These are phyloP conservation scores for Acleris laterana DNA, from an alignment of 2,888 invertebrate species.

Conservation along the genomic window DNA sequence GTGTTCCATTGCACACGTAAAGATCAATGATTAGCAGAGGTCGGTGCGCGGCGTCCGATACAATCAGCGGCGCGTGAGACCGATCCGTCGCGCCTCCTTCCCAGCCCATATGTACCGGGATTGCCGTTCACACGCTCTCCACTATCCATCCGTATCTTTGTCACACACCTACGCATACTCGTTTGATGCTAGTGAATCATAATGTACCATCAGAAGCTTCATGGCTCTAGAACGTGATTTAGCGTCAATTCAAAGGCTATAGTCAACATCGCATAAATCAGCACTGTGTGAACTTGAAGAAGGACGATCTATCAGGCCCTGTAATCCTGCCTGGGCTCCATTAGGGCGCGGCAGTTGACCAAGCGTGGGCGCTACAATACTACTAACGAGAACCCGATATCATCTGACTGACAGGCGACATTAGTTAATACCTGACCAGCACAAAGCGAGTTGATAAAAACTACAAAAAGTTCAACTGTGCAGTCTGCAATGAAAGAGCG, in stretches of 20 bases:
- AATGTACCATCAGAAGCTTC: constrained; percentile 22
- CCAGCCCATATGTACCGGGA: constrained; percentile 45
- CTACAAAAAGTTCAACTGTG: constrained; percentile 62
- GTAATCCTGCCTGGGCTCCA: constrained; percentile 69
- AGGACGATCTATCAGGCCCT: constrained; percentile 60
- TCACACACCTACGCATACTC: constrained; percentile 65
- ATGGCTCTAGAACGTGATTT: constrained; percentile 22
- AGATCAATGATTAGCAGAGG: constrained; percentile 65
- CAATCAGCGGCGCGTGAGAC: constrained; percentile 71
- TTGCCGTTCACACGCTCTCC: constrained; percentile 69
- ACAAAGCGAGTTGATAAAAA: constrained; percentile 62
- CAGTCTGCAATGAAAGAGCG: constrained; percentile 62
- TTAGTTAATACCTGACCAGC: constrained; percentile 68
- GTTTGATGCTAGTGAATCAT: constrained; percentile 59
- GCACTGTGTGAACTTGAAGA: constrained; percentile 52
- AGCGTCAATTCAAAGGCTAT: constrained; percentile 34
- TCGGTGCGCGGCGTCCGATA: constrained; percentile 60
- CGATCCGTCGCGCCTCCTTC: constrained; percentile 61
- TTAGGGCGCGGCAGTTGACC: constrained; percentile 57
- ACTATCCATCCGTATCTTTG: constrained; percentile 54
- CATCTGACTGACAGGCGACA: constrained; percentile 73
- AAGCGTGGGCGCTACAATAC: constrained; percentile 75
- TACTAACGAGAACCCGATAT: constrained; percentile 76
- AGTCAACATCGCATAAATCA: constrained; percentile 51
- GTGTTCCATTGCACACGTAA: constrained; percentile 56